Evolutionary conservation across 2,113 vertebrate genomes (phyloP), one percentile per base, ranked within the genome.

Genomic region (Apteryx owenii): DNA sequence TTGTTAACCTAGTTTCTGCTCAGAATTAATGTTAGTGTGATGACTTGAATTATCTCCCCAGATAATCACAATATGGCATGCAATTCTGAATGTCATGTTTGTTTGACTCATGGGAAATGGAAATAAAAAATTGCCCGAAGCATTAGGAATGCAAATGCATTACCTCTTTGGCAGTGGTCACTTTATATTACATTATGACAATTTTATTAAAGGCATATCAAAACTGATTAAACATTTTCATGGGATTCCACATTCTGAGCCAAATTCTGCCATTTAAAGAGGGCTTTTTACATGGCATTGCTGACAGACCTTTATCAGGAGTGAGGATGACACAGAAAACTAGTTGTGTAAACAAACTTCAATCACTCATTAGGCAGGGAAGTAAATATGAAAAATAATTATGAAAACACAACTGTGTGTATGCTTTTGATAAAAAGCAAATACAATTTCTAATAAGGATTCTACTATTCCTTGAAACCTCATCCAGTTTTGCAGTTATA

Each of bases 31-130:
- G 88, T 87, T 89, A 86, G 46, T 20, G 26, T 50, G 62, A 76
- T 77, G 46, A 91, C 65, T 93, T 85, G 81, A 92, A 95, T 95
- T 85, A 88, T 81, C 21, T 88, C 80, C 79, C 71, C 33, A 85
- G 65, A 92, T 90, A 93, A 93, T 78, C 79, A 75, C 73, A 96
- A 82, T 91, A 92, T 84, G 82, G 72, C 50, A 48, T 65, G 33
- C 38, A 90, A 81, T 96, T 97, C 80, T 80, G 81, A 95, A 83
- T 93, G 70, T 54, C 73, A 42, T 93, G 60, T 96, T 97, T 95
- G 76, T 65, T 85, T 94, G 50, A 87, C 50, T 94, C 48, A 71
- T 72, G 81, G 82, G 80, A 97, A 93, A 91, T 64, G 25, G 66
- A 96, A 97, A 90, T 81, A 90, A 95, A 97, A 95, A 73, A 58